phyloP scores from a whole-genome alignment of 2,888 invertebrate species.

The Lypha dubia region DNA sequence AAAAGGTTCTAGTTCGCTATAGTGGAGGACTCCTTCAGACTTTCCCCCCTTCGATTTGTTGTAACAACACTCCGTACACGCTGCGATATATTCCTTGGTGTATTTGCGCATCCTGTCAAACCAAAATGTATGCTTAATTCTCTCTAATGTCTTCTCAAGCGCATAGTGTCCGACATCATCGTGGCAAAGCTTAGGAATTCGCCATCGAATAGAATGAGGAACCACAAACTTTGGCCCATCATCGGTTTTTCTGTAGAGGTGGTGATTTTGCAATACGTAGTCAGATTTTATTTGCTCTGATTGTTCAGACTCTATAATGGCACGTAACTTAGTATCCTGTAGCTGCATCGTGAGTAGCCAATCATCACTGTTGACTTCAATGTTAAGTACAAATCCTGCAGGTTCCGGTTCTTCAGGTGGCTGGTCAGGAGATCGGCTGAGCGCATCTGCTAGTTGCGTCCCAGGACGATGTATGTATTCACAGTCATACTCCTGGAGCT shows the following conservation, averaged over 20 bases:
- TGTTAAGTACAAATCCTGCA: conserved; percentile 31
- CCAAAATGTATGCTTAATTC: too few relatives aligned
- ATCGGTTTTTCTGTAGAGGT: too few relatives aligned
- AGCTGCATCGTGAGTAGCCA: conserved; percentile 51
- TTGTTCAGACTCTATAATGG: not conserved
- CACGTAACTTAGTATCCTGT: conserved; percentile 23
- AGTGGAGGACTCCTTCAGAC: too few relatives aligned
- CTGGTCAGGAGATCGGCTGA: conserved; percentile 48
- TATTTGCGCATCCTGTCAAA: too few relatives aligned
- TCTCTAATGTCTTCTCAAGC: too few relatives aligned
- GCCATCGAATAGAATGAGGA: conserved; percentile 61
- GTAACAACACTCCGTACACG: too few relatives aligned
- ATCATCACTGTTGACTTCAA: conserved; percentile 1
- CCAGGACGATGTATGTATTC: conserved; percentile 38
- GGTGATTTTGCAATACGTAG: too few relatives aligned
- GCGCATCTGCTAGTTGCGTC: conserved; percentile 44
- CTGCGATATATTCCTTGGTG: too few relatives aligned
- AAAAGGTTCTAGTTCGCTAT: too few relatives aligned
- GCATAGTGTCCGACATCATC: conserved; percentile 70
- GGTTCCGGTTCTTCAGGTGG: conserved; percentile 17
- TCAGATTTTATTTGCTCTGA: too few relatives aligned
- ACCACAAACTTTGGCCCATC: conserved; percentile 47
- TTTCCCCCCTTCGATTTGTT: too few relatives aligned
- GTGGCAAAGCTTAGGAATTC: conserved; percentile 60
- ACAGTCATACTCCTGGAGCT: conserved; percentile 36